phyloP scores from a whole-genome alignment of 1,140 invertebrate species.

The Orchesella cincta region DNA sequence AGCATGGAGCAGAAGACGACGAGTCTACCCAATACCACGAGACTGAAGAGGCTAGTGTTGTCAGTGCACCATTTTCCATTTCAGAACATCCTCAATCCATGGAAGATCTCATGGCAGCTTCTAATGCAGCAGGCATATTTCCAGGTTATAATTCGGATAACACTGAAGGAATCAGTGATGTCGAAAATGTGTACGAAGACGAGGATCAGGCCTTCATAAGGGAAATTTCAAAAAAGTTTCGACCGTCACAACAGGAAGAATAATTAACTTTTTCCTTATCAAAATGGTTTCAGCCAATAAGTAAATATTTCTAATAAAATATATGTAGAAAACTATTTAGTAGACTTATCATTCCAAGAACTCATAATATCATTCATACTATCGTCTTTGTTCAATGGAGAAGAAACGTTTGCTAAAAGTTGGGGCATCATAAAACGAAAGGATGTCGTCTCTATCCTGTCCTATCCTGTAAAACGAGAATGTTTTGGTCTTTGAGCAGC shows the following conservation, averaged over 20 bases:
- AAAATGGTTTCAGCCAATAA: no score
- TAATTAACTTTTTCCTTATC: no score
- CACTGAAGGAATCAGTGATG: not conserved
- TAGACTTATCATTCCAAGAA: no score
- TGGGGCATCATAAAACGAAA: no score
- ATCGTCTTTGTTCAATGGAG: no score
- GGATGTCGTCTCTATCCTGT: no score
- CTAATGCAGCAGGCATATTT: not conserved
- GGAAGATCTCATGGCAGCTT: not conserved
- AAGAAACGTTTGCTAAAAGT: no score
- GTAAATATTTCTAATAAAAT: no score
- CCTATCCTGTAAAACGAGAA: no score
- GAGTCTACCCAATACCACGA: not conserved
- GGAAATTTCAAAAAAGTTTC: not conserved
- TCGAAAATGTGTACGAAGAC: not conserved
- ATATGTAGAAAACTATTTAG: no score
- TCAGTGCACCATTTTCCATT: constrained; percentile 2
- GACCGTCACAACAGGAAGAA: not conserved
- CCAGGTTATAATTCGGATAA: constrained; percentile 2
- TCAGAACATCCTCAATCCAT: not conserved
- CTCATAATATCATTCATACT: no score
- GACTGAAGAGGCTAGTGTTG: not conserved
- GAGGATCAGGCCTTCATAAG: not conserved
- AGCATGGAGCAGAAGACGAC: not conserved
- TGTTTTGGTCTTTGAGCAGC: no score